Evolutionary conservation across 2,797 vertebrate species (phyloP).

Genomic region (Spinus olivaceus): DNA sequence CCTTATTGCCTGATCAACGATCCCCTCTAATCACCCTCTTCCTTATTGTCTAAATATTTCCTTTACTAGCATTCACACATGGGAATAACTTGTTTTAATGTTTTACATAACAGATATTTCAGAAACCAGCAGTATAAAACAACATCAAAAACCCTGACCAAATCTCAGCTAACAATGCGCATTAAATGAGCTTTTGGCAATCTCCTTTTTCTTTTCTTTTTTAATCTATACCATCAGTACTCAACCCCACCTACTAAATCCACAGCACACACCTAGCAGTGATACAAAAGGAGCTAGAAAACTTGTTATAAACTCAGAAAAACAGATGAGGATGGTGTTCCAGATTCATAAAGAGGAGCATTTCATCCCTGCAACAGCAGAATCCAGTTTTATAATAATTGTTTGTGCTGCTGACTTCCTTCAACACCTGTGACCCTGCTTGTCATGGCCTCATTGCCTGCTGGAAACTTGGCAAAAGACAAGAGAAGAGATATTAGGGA

Average conservation of each 20-base stretch:
- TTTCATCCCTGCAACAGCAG: background rate
- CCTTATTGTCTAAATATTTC: background rate
- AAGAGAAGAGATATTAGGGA: conserved; percentile 57
- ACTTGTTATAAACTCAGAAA: background rate
- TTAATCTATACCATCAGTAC: background rate
- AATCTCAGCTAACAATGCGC: background rate
- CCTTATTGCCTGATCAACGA: background rate
- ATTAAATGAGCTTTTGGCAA: background rate
- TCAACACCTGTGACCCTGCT: conserved; percentile 55
- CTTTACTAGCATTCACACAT: background rate
- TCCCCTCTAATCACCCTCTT: conserved; percentile 34
- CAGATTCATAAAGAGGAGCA: background rate
- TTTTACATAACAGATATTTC: background rate
- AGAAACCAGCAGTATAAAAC: background rate
- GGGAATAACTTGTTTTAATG: background rate
- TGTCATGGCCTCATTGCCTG: background rate
- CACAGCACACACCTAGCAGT: background rate
- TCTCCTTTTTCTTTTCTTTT: background rate
- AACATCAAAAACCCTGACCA: background rate
- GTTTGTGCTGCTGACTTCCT: conserved; percentile 35
- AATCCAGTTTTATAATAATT: background rate
- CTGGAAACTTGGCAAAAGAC: conserved; percentile 62
- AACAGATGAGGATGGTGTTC: background rate
- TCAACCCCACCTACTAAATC: conserved; percentile 22
- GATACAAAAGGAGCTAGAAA: background rate